Evolutionary conservation across 2,113 vertebrate genomes (phyloP), one percentile per base, ranked within the genome.

Genomic region (Phasianus colchicus): DNA sequence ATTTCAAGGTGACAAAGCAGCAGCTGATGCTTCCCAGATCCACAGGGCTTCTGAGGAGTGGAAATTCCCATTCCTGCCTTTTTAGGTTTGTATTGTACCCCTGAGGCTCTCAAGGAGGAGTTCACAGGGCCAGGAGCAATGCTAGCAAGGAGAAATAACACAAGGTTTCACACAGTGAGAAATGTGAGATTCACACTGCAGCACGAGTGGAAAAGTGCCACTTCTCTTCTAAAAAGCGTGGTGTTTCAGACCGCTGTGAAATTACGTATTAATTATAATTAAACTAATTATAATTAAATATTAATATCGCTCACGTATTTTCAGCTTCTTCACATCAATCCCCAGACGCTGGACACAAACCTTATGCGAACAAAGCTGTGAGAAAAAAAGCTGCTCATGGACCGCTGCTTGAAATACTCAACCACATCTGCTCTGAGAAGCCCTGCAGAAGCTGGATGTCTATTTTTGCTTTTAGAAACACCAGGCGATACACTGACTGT

Each of bases 1-100:
- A 94, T 15, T 81, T 77, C 47, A 86, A 94, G 83, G 86, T 96
- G 93, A 95, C 91, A 80, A 94, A 94, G 76, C 84, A 85, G 81
- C 90, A 83, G 78, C 81, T 92, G 94, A 95, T 91, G 69, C 17
- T 90, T 92, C 86, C 13, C 0, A 0, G 79, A 63, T 20, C 17
- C 0, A 0, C 12, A 13, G 21, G 24, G 19, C 32, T n/a, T 34
- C 13, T 15, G 25, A n/a, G 45, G 30, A 63, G 38, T 6, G 47
- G 57, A 83, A 83, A 63, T 30, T 52, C 60, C 48, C 57, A 21
- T n/a, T 27, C 19, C 67, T 42, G 45, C 29, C 55, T 19, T 32
- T 50, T 40, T 3, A 1, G 32, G 54, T 80, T 78, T 70, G 34
- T 2, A 6, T 20, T 27, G 24, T 70, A 19, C 32, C 34, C 32